Percentiles rank a stretch among this genome's conserved stretches.
phyloP scores from a whole-genome alignment of 2,888 invertebrate genomes.

The Euzetes globulus region DNA sequence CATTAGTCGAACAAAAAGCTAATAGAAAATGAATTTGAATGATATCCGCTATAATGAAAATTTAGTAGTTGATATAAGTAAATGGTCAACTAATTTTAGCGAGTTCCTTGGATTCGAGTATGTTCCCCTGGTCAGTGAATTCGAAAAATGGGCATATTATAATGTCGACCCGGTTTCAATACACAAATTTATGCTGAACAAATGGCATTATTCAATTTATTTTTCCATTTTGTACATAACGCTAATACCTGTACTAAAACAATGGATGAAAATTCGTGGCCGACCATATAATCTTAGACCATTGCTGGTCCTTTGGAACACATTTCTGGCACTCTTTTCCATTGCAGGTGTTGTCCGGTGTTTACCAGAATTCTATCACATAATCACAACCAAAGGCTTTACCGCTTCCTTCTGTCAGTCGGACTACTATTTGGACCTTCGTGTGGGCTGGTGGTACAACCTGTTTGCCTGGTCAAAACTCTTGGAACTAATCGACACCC shows the following conservation, averaged over 20 bases:
- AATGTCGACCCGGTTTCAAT: background rate
- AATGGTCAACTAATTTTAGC: background rate
- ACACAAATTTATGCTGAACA: background rate
- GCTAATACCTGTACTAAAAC: constrained; percentile 84
- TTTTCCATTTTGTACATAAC: constrained; percentile 63
- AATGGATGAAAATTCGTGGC: constrained; percentile 84
- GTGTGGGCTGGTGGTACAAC: constrained; percentile 16
- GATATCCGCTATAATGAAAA: constrained; percentile 22
- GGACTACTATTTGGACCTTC: constrained; percentile 15
- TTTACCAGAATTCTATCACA: constrained; percentile 79
- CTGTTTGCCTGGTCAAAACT: constrained; percentile 14
- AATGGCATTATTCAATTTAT: constrained; percentile 26
- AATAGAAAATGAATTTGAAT: too few relatives aligned
- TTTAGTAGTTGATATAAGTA: background rate
- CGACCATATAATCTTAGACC: constrained; percentile 81
- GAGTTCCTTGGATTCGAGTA: background rate
- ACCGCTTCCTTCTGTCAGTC: constrained; percentile 24
- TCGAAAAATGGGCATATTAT: background rate
- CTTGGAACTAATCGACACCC: constrained; percentile 29
- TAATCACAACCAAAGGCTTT: background rate
- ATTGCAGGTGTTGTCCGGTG: constrained; percentile 77
- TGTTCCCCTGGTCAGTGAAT: background rate
- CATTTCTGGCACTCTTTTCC: constrained; percentile 83
- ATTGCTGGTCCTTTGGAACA: constrained; percentile 84
- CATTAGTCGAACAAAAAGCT: too few relatives aligned